These are phyloP conservation scores for Romanogobio albipinnatus DNA, from an alignment of 2,113 vertebrate genomes.

Conservation along the genomic window DNA sequence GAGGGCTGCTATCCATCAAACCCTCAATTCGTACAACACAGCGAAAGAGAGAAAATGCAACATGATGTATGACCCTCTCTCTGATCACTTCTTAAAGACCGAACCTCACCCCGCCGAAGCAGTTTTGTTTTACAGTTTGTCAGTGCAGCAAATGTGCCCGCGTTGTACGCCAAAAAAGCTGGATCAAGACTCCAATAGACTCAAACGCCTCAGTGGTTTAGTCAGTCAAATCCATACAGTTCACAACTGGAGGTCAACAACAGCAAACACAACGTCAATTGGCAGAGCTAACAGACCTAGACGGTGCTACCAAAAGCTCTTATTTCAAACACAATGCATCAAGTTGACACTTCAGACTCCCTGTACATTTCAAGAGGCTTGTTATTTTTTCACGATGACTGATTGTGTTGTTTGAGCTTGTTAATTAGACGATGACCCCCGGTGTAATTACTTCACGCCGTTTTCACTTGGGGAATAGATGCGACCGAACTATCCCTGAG, in stretches of 20 bases:
- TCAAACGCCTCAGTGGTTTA: background rate
- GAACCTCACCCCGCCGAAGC: constrained; percentile 21
- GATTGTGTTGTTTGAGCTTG: constrained; percentile 55
- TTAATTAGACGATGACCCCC: constrained; percentile 58
- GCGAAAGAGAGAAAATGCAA: constrained; percentile 32
- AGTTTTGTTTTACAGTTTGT: background rate
- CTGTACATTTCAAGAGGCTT: constrained; percentile 10
- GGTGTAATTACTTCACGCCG: constrained; percentile 54
- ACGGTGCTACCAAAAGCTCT: background rate
- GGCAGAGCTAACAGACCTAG: background rate
- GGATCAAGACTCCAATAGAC: background rate
- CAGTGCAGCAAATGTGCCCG: constrained; percentile 2
- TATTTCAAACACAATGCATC: constrained; percentile 8
- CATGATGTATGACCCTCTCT: constrained; percentile 72
- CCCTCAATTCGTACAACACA: constrained; percentile 61
- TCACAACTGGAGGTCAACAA: background rate
- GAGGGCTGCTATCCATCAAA: constrained; percentile 72
- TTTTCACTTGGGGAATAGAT: constrained; percentile 53
- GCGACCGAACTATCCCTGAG: constrained; percentile 19
- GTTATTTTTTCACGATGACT: constrained; percentile 50
- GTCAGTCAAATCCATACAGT: constrained; percentile 18
- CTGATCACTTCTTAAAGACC: constrained; percentile 63
- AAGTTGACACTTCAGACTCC: background rate
- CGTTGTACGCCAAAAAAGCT: background rate
- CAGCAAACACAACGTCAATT: background rate